phyloP scores from a whole-genome alignment of 2,113 vertebrate species.

The Ivindomyrus marchei region DNA sequence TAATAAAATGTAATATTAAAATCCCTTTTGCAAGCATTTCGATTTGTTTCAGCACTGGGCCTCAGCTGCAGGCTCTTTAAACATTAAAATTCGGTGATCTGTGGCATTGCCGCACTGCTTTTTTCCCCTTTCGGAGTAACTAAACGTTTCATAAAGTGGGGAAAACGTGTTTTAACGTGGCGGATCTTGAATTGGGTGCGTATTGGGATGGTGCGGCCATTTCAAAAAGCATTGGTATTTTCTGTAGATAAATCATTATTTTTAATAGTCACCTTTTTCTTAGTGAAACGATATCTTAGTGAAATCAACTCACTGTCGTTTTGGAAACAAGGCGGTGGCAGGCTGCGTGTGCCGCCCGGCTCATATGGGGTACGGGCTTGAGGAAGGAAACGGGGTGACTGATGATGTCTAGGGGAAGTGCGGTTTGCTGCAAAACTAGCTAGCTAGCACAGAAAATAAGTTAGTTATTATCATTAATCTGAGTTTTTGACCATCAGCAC shows the following conservation, averaged over 20 bases:
- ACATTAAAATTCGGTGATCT: neutral
- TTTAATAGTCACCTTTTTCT: neutral
- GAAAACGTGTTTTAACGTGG: neutral
- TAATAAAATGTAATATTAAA: neutral
- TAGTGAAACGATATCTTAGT: neutral
- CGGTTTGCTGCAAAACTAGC: slow-evolving; percentile 34
- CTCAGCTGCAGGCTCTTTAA: neutral
- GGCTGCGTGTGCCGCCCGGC: neutral
- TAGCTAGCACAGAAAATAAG: neutral
- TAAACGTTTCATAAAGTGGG: neutral
- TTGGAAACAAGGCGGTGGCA: neutral
- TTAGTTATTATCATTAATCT: neutral
- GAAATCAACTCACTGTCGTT: neutral
- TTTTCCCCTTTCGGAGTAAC: neutral
- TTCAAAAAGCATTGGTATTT: neutral
- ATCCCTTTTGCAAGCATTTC: neutral
- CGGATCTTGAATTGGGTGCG: neutral
- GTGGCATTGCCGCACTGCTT: neutral
- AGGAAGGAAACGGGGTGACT: slow-evolving; percentile 50
- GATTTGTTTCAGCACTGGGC: slow-evolving; percentile 25
- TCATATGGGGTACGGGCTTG: slow-evolving; percentile 28
- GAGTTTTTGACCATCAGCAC: neutral
- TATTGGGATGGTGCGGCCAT: neutral
- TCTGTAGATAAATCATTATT: neutral
- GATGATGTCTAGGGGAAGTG: slow-evolving; percentile 44